phyloP scores from a whole-genome alignment of 1,140 invertebrate species.

The Artemia franciscana region DNA sequence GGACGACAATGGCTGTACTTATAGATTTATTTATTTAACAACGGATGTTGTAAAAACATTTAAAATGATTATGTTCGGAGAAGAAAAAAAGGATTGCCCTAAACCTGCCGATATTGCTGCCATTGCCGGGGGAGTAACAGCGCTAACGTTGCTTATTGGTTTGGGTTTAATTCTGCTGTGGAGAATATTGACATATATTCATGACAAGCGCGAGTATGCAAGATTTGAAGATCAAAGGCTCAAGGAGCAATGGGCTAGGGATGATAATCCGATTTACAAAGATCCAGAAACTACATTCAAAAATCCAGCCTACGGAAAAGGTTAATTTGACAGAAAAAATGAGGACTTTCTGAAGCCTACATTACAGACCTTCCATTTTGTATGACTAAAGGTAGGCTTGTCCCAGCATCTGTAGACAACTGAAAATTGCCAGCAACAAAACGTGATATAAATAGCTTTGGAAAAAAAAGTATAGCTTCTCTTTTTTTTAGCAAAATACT shows the following conservation, averaged over 20 bases:
- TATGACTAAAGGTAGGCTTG: too few species aligned
- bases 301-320: not conserved
- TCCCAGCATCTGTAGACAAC: too few species aligned
- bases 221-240: not conserved
- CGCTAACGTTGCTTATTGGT: not conserved
- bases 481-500: too few species aligned
- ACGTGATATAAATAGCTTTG: too few species aligned
- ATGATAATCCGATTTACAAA: not conserved
- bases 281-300: not conserved
- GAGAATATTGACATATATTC: not conserved
- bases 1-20: not conserved
- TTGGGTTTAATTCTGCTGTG: not conserved
- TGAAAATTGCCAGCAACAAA: too few species aligned
- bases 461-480: too few species aligned
- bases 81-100: not conserved
- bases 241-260: not conserved
- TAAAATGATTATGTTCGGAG: too few species aligned
- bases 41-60: not conserved
- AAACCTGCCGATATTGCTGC: not conserved
- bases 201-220: not conserved
- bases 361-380: too few species aligned
- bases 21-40: not conserved
- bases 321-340: too few species aligned
- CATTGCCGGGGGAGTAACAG: not conserved
- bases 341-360: too few species aligned